A percentile compares a stretch with the other conserved stretches of the same genome.
These are phyloP conservation scores for Arremon brunneinucha DNA, from an alignment of 2,797 vertebrate genomes.

Conservation along the genomic window DNA sequence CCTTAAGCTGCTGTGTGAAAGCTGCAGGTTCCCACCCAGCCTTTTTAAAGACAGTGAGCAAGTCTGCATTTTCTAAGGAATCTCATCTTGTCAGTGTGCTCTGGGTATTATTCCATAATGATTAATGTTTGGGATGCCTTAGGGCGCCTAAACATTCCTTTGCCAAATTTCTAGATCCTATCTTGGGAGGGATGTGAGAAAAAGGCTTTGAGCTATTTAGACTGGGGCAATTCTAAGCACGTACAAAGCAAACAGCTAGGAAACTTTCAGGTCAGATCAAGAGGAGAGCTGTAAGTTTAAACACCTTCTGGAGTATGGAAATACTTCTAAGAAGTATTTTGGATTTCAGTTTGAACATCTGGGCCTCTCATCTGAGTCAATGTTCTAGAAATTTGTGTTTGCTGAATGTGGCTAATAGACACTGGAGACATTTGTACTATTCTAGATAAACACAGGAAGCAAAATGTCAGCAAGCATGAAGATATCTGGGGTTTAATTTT, in stretches of 20 bases:
- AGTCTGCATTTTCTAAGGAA: not conserved
- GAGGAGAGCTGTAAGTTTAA: not conserved
- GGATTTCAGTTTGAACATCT: not conserved
- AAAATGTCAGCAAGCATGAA: not conserved
- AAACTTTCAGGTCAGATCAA: not conserved
- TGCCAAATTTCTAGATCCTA: constrained; percentile 45
- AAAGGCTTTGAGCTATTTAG: not conserved
- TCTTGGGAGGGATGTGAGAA: constrained; percentile 47
- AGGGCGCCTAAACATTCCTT: not conserved
- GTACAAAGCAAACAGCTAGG: constrained; percentile 10
- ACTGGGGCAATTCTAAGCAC: constrained; percentile 4
- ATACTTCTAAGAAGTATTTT: not conserved
- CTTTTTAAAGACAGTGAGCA: not conserved
- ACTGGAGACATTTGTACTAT: not conserved
- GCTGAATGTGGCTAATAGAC: not conserved
- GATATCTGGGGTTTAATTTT: not conserved
- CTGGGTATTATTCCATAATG: not conserved
- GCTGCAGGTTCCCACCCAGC: not conserved
- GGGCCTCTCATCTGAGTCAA: not conserved
- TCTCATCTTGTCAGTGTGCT: not conserved
- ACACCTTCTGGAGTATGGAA: not conserved
- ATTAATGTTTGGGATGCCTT: constrained; percentile 33
- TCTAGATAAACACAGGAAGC: not conserved
- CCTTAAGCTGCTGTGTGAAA: not conserved
- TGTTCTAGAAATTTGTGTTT: not conserved